Evolutionary conservation across 2,888 invertebrate species (phyloP), one percentile per base, ranked within the genome.

Genomic region (Anthoptus insignis): DNA sequence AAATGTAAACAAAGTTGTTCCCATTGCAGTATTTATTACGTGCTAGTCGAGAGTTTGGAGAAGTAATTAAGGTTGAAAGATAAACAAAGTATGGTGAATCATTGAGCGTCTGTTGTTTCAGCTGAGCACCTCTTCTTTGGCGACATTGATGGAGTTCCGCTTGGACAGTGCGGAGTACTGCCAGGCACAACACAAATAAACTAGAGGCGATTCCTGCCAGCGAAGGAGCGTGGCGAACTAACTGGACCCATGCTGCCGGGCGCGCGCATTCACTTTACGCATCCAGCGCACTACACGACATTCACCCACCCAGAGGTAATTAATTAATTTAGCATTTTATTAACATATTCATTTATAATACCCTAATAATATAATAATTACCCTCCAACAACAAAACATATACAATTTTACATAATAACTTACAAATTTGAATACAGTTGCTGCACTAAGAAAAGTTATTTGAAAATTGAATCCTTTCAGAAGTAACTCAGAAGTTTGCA

Each of bases 141-240:
- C 96, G 96, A 97, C 97, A 97, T 97, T 97, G 97, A 98, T 98
- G 98, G 98, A 98, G 98, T 98, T 98, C 97, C 97, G 97, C 95
- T 97, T 98, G 96, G 98, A 98, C 96, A 98, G 98, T 94, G 98
- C 98, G 95, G 98, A 98, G 95, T 98, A 98, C 96, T 98, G 98
- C 97, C 98, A 98, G 96, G 98, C 98, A 94, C 98, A 98, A 97
- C 98, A 98, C 98, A 98, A 97, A 97, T 97, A 97, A 96, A 93
- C 90, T 79, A 74, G 83, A 81, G 82, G 88, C 83, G 80, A 81
- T 79, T 78, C 70, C 78, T 79, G 81, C 78, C 80, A 77, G 76
- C 81, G 79, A 82, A 79, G 79, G 78, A 82, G 84, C 76, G 76
- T 77, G 78, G 78, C 78, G 80, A 79, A 81, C 78, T 73, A 78